Conservation (phyloP, 2,888 invertebrate genomes). For the Phalera bucephala region DNA sequence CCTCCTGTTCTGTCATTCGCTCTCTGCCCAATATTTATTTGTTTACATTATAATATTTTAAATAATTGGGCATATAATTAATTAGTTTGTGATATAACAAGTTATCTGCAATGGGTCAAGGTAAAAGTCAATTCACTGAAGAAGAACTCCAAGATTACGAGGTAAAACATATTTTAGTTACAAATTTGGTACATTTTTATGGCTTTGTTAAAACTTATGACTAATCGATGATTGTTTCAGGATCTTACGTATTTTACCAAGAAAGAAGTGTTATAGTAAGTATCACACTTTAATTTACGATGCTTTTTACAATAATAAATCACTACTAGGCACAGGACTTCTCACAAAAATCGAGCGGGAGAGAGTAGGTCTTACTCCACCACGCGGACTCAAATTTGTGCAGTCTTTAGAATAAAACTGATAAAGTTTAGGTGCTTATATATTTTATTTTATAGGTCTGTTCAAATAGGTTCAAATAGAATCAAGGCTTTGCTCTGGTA, state of each 20-base stretch:
- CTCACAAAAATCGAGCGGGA: too few relatives aligned
- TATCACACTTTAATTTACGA: constrained; percentile 33
- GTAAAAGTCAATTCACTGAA: constrained; percentile 92
- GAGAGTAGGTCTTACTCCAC: too few relatives aligned
- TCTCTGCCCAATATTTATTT: too few relatives aligned
- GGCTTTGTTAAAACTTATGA: constrained; percentile 10
- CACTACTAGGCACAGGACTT: neutral
- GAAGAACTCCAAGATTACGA: constrained; percentile 96
- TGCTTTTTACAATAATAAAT: neutral
- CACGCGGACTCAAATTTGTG: too few relatives aligned
- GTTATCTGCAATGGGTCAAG: constrained; percentile 87
- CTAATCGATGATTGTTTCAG: constrained; percentile 74
- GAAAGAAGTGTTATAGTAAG: constrained; percentile 95
- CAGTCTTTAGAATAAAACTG: too few relatives aligned
- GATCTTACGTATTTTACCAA: constrained; percentile 97
- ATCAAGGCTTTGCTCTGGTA: too few relatives aligned
- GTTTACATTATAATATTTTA: neutral
- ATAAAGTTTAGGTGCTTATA: too few relatives aligned
- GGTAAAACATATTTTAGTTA: constrained; percentile 67
- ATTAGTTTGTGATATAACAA: neutral
- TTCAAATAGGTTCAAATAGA: too few relatives aligned
- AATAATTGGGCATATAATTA: constrained; percentile 1
- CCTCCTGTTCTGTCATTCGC: too few relatives aligned
- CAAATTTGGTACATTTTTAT: neutral
- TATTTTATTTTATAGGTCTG: too few relatives aligned